Conservation (phyloP, 2,113 vertebrate species). For the Zeus faber region DNA sequence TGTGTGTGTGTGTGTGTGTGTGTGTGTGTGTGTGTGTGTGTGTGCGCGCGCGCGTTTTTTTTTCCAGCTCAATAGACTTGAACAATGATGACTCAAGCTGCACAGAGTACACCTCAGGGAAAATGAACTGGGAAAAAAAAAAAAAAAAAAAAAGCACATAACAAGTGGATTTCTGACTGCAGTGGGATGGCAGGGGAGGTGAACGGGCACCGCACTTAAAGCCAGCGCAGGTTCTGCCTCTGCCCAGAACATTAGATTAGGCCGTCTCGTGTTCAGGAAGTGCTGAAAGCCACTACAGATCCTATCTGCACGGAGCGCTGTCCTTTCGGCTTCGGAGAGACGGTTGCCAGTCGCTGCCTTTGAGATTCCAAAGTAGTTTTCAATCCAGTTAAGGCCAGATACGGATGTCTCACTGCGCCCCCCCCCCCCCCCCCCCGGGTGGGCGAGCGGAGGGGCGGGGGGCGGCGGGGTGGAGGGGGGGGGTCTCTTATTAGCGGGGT, state of each 20-base stretch:
- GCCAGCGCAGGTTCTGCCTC: slow-evolving; percentile 57
- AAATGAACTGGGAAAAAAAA: slow-evolving; percentile 55
- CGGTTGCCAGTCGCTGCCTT: slow-evolving; percentile 69
- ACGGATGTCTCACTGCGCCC: slow-evolving; percentile 40
- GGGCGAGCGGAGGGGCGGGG: too few relatives aligned
- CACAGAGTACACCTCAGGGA: slow-evolving; percentile 69
- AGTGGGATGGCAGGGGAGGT: slow-evolving; percentile 51
- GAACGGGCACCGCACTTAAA: slow-evolving; percentile 66
- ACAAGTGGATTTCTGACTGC: slow-evolving; percentile 71
- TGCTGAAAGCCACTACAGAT: slow-evolving; percentile 79
- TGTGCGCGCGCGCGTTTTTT: slow-evolving; percentile 13
- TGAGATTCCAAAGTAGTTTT: slow-evolving; percentile 74
- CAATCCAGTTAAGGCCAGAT: slow-evolving; percentile 68
- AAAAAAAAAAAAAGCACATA: slow-evolving; percentile 43
- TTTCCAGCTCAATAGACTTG: slow-evolving; percentile 66
- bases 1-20: slow-evolving; percentile 22
- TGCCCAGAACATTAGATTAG: slow-evolving; percentile 74
- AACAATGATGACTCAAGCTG: slow-evolving; percentile 77
- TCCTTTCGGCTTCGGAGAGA: slow-evolving; percentile 62
- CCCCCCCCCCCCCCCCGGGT: slow-evolving; percentile 9
- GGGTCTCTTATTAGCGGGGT: slow-evolving; percentile 67
- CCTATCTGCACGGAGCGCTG: slow-evolving; percentile 64
- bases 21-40: slow-evolving; percentile 13
- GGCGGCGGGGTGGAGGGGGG: not conserved
- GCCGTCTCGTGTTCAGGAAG: slow-evolving; percentile 74